Evolutionary conservation across 2,888 invertebrate species (phyloP).

Genomic region (Andrena camellia): DNA sequence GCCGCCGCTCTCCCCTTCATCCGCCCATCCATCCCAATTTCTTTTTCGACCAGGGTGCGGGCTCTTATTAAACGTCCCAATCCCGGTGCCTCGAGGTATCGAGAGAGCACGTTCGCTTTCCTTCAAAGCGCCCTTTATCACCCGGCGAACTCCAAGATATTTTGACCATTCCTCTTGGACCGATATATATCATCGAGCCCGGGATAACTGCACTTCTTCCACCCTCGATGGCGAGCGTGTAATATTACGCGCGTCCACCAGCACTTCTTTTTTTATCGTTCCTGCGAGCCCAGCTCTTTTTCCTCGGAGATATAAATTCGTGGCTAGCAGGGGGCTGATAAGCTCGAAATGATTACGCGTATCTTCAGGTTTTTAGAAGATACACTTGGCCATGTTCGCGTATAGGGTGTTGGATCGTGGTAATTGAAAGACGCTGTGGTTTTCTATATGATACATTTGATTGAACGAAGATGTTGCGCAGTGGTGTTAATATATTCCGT

Average conservation of each 20-base stretch:
- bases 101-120: slow-evolving; percentile 67
- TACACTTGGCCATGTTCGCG: no score
- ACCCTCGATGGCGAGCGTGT: slow-evolving; percentile 9
- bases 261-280: slow-evolving; percentile 23
- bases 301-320: neutral
- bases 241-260: slow-evolving; percentile 36
- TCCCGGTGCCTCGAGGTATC: slow-evolving; percentile 63
- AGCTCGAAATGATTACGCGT: no score
- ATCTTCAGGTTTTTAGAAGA: no score
- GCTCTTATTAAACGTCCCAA: slow-evolving; percentile 72
- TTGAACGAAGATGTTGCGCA: neutral
- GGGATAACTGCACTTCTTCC: slow-evolving; percentile 47
- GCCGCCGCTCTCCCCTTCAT: neutral
- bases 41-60: slow-evolving; percentile 58
- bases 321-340: neutral
- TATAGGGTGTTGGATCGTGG: no score
- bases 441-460: no score
- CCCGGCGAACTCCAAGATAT: slow-evolving; percentile 49
- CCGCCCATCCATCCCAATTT: slow-evolving; percentile 59
- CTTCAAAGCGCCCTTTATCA: slow-evolving; percentile 67
- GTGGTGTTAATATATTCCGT: neutral
- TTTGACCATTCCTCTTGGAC: slow-evolving; percentile 61
- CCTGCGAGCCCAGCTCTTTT: neutral
- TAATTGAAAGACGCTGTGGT: no score
- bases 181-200: slow-evolving; percentile 44